Conservation (phyloP, 1,140 invertebrate genomes). For the Orchestia grillus region DNA sequence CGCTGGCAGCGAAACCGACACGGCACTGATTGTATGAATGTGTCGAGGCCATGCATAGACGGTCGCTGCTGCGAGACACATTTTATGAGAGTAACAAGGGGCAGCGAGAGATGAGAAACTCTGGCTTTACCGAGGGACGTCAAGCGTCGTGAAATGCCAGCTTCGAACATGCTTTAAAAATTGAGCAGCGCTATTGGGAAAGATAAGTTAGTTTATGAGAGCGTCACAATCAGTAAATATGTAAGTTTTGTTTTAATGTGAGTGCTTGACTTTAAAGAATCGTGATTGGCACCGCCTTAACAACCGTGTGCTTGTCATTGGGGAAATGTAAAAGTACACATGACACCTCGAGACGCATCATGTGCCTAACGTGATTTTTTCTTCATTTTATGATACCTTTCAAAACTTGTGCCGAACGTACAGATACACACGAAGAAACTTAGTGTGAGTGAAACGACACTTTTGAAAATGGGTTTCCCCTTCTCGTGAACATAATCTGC, state of each 20-base stretch:
- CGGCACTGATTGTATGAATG: not conserved
- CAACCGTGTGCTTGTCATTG: not conserved
- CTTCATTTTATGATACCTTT: not conserved
- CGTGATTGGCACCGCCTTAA: not conserved
- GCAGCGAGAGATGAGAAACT: not conserved
- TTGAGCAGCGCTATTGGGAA: not conserved
- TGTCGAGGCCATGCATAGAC: not conserved
- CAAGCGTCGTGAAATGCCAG: not conserved
- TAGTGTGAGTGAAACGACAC: not conserved
- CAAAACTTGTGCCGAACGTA: not conserved
- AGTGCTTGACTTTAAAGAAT: not conserved
- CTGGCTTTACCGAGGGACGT: not conserved
- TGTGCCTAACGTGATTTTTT: not conserved
- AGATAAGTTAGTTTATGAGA: not conserved
- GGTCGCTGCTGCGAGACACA: not conserved
- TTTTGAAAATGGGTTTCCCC: not conserved
- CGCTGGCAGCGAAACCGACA: not conserved
- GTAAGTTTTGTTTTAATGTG: not conserved
- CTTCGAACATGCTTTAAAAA: not conserved
- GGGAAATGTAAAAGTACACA: not conserved
- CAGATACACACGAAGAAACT: not conserved
- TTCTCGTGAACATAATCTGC: not conserved
- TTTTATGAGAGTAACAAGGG: conserved; percentile 4
- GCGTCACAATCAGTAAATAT: not conserved
- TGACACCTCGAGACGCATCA: not conserved